phyloP scores from a whole-genome alignment of 2,888 invertebrate species.

The Mythimna lalbum region DNA sequence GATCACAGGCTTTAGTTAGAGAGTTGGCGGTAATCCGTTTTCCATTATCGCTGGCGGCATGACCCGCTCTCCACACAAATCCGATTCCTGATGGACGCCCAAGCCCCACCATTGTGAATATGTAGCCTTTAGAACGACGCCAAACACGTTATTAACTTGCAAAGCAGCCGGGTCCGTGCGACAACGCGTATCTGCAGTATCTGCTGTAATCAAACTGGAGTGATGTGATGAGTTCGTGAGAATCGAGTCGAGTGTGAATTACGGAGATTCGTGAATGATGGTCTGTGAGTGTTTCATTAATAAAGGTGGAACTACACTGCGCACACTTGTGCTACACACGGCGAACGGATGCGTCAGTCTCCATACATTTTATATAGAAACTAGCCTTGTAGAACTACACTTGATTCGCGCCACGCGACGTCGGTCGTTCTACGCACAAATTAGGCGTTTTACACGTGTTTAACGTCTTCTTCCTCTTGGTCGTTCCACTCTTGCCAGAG shows the following conservation, averaged over 20 bases:
- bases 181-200: slow-evolving; percentile 36
- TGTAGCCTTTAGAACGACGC: slow-evolving; percentile 67
- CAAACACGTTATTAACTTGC: slow-evolving; percentile 78
- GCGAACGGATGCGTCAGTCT: too few relatives aligned
- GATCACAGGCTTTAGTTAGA: slow-evolving; percentile 71
- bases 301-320: too few relatives aligned
- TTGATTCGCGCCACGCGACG: too few relatives aligned
- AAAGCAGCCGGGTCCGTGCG: slow-evolving; percentile 64
- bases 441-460: too few relatives aligned
- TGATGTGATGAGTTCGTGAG: slow-evolving; percentile 20
- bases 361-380: too few relatives aligned
- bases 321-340: too few relatives aligned
- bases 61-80: slow-evolving; percentile 70
- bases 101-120: slow-evolving; percentile 64
- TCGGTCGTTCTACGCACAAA: too few relatives aligned
- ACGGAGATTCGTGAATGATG: slow-evolving; percentile 8
- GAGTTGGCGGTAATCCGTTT: slow-evolving; percentile 78
- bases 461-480: too few relatives aligned
- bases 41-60: slow-evolving; percentile 77
- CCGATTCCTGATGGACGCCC: slow-evolving; percentile 74
- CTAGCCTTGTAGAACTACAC: too few relatives aligned
- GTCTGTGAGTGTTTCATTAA: background rate
- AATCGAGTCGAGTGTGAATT: slow-evolving; percentile 15
- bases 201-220: slow-evolving; percentile 50
- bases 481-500: too few relatives aligned